Base-by-base conservation (phyloP, 2,113 vertebrate genomes). In the Picathartes gymnocephalus region DNA sequence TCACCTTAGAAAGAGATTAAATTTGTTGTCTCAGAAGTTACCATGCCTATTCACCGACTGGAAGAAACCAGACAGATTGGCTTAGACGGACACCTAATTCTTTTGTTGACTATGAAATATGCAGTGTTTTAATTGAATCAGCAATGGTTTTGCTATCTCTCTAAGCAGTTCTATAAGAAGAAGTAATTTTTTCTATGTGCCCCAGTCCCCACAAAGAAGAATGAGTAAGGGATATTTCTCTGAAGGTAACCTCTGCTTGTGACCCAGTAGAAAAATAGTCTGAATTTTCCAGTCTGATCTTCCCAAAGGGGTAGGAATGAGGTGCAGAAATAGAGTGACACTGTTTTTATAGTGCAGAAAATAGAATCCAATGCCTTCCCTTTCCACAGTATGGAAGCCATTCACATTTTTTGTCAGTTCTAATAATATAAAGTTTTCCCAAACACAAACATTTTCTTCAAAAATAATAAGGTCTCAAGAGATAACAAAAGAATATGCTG, bases 391-490 rank as follows among this genome's bases (percentile, higher is more conserved):
- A 86, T 70, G 60, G 87, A 74, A 94, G 37, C 5, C 10, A 17
- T 61, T 97, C 69, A 73, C 33, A 72, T 56, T 61, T 90, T 94
- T 94, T 91, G 28, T 95, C 74, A 54, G n/a, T 65, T 64, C 27
- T 81, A 79, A 56, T 82, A 86, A 74, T 7, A 16, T 37, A 70
- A 90, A 42, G 35, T 74, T 96, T 97, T 93, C 73, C 37, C 81
- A 90, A 96, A 91, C 5, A 87, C 62, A 94, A 95, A 85, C 50
- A 23, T 94, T 89, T 74, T 54, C 90, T 72, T 82, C 68, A 1
- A 6, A 86, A 97, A 97, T 97, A 97, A 97, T 95, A 97, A 97
- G 91, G 89, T 93, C 94, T 97, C 94, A 61, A 90, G 97, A 98
- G 91, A 95, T 85, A 96, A 87, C 40, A 95, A 81, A 93, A 83